These are phyloP conservation scores for Trachelus stipa DNA, from an alignment of 2,888 invertebrate species.

Conservation along the genomic window DNA sequence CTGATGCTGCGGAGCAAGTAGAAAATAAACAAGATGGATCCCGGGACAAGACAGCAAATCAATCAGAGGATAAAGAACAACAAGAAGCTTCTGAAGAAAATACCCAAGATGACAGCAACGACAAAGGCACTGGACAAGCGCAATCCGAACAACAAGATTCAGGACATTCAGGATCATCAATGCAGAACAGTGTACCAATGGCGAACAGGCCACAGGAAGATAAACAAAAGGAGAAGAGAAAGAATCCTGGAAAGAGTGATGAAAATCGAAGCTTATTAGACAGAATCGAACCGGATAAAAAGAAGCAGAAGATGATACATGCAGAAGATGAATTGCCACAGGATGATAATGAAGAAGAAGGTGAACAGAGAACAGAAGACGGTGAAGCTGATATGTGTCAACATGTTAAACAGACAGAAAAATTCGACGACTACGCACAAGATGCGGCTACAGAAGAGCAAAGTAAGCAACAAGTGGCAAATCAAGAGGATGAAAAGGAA, in stretches of 20 bases:
- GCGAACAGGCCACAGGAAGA: slow-evolving; percentile 62
- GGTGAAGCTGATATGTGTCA: slow-evolving; percentile 77
- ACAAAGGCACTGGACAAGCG: slow-evolving; percentile 80
- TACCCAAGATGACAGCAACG: slow-evolving; percentile 71
- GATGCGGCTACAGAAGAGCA: slow-evolving; percentile 88
- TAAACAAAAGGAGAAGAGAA: slow-evolving; percentile 70
- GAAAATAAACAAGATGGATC: slow-evolving; percentile 64
- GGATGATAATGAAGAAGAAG: slow-evolving; percentile 68
- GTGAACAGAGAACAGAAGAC: slow-evolving; percentile 44
- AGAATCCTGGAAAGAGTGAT: slow-evolving; percentile 81
- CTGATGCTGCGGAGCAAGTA: slow-evolving; percentile 68
- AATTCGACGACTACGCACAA: slow-evolving; percentile 78
- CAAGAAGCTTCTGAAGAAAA: slow-evolving; percentile 66
- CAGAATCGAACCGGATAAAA: slow-evolving; percentile 73
- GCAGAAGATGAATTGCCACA: slow-evolving; percentile 68
- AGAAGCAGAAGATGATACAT: slow-evolving; percentile 72
- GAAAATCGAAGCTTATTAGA: slow-evolving; percentile 79
- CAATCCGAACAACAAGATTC: slow-evolving; percentile 78
- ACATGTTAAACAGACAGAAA: slow-evolving; percentile 84
- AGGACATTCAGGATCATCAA: slow-evolving; percentile 73
- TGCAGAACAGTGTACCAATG: slow-evolving; percentile 62
- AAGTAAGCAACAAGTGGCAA: slow-evolving; percentile 75
- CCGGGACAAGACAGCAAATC: slow-evolving; percentile 65
- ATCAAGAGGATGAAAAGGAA: slow-evolving; percentile 73
- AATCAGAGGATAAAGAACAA: slow-evolving; percentile 67